These are phyloP conservation scores for Oreocharis arfaki DNA, from an alignment of 2,113 vertebrate species.

Conservation along the genomic window DNA sequence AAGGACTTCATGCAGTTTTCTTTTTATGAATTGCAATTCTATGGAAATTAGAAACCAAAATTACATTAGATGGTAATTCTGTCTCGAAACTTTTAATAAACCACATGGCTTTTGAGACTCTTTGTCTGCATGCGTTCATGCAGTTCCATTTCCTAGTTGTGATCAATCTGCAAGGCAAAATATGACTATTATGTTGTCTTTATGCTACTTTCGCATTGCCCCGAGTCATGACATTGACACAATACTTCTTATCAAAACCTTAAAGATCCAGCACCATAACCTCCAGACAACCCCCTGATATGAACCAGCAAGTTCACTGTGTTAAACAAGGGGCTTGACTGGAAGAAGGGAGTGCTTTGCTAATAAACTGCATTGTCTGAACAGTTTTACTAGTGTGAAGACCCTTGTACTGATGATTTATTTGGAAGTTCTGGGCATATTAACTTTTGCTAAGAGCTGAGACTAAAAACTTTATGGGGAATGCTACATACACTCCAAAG, in stretches of 20 bases:
- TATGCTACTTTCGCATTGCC: not conserved
- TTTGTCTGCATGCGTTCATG: not conserved
- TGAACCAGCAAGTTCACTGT: slow-evolving; percentile 9
- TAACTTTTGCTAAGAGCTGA: slow-evolving; percentile 79
- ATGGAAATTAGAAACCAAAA: slow-evolving; percentile 36
- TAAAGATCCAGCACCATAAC: slow-evolving; percentile 27
- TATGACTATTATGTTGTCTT: not conserved
- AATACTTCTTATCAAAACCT: not conserved
- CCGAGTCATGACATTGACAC: not conserved
- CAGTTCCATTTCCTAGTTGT: not conserved
- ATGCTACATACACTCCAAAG: slow-evolving; percentile 76
- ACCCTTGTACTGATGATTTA: slow-evolving; percentile 69
- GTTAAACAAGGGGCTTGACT: slow-evolving; percentile 17
- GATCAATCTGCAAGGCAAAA: not conserved
- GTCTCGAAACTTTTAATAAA: slow-evolving; percentile 36
- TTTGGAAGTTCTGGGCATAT: slow-evolving; percentile 75
- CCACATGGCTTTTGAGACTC: slow-evolving; percentile 5
- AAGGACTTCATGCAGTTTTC: not conserved
- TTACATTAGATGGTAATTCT: slow-evolving; percentile 43
- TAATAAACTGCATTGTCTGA: slow-evolving; percentile 65
- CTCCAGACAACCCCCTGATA: not conserved
- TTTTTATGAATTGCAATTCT: not conserved
- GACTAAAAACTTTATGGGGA: slow-evolving; percentile 80
- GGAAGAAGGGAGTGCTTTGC: slow-evolving; percentile 47
- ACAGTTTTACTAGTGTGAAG: slow-evolving; percentile 61